Evolutionary conservation across 30 jellyfish, hydroid and myxozoan genomes (phyloP).

Genomic region (Pseudorhiza aurosa): DNA sequence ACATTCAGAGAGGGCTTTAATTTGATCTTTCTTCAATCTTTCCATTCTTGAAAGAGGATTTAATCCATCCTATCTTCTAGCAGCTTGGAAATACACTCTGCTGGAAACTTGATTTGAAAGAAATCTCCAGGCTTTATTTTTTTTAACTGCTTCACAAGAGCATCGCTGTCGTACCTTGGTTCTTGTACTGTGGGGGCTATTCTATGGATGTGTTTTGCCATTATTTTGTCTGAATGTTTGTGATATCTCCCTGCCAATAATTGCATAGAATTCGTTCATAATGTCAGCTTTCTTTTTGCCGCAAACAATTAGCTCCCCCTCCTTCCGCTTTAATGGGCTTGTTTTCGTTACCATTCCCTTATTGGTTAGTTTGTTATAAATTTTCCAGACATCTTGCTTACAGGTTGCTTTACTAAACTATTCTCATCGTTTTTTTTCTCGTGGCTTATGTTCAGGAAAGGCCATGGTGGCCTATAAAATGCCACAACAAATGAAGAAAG

Average conservation of each 20-base stretch:
- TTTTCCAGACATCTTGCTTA: constrained; percentile 39
- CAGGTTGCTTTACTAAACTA: constrained; percentile 8
- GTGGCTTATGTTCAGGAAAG: constrained; percentile 2
- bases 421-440: constrained; percentile 25
- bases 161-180: constrained; percentile 55
- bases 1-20: constrained; percentile 43
- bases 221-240: not conserved
- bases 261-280: constrained; percentile 33
- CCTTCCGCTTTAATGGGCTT: constrained; percentile 16
- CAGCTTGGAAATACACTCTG: constrained; percentile 5
- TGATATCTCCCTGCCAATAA: constrained; percentile 34
- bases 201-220: constrained; percentile 9
- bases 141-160: constrained; percentile 32
- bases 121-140: constrained; percentile 10
- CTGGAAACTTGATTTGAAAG: constrained; percentile 1
- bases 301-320: not conserved
- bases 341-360: not conserved
- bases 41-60: constrained; percentile 24
- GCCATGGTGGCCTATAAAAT: too few species aligned
- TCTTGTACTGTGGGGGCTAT: constrained; percentile 47
- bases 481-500: too few species aligned
- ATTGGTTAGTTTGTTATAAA: not conserved
- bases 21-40: constrained; percentile 22
- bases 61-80: constrained; percentile 18
- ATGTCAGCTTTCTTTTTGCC: constrained; percentile 32